Conservation (phyloP, 2,797 vertebrate species). For the Halcyon chelicuti region DNA sequence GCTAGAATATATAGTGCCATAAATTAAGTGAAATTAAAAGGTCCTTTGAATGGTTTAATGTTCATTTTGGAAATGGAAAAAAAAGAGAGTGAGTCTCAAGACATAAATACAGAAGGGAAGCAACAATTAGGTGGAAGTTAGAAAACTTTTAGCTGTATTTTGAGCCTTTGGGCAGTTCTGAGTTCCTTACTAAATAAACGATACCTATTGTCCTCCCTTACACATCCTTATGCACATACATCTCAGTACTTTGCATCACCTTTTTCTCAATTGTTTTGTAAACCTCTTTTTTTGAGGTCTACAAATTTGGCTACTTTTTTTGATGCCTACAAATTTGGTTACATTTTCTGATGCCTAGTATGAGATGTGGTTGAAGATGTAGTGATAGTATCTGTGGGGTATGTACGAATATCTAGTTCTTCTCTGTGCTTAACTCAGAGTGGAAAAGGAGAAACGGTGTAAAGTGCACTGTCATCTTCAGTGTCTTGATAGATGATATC, state of each 20-base stretch:
- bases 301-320: not conserved
- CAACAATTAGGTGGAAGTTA: not conserved
- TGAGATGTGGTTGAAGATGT: not conserved
- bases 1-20: not conserved
- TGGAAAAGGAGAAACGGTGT: not conserved
- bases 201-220: fast-evolving
- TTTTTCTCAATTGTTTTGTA: not conserved
- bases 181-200: not conserved
- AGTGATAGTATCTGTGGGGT: not conserved
- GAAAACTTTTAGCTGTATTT: not conserved
- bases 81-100: not conserved
- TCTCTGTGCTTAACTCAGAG: not conserved
- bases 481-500: not conserved
- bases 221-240: not conserved
- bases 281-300: not conserved
- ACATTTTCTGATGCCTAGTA: not conserved
- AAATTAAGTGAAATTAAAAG: not conserved
- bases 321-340: not conserved
- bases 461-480: not conserved
- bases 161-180: not conserved
- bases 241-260: not conserved
- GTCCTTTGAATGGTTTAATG: not conserved
- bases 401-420: not conserved
- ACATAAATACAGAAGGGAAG: not conserved
- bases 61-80: not conserved